These are phyloP conservation scores for Epizoanthus ramosus DNA, from an alignment of 92 coral and sea anemone genomes.

Conservation along the genomic window DNA sequence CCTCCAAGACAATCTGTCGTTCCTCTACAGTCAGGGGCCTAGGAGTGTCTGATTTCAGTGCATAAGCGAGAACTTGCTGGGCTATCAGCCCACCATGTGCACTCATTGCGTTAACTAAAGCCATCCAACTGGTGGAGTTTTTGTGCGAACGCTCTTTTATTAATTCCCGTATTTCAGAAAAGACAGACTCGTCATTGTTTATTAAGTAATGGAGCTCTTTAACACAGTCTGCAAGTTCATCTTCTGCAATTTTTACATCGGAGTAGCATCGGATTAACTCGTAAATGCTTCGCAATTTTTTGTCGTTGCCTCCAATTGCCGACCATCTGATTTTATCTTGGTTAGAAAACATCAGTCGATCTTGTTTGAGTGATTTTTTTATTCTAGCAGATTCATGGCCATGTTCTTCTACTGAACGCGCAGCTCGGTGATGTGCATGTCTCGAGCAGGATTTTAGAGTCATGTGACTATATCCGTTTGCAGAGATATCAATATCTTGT, in stretches of 20 bases:
- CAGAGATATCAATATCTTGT: conserved; percentile 82
- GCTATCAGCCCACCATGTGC: conserved; percentile 72
- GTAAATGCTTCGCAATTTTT: conserved; percentile 74
- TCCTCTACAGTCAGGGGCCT: conserved; percentile 79
- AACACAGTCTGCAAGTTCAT: conserved; percentile 81
- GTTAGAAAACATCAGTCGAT: conserved; percentile 67
- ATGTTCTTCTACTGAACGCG: conserved; percentile 41
- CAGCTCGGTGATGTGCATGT: conserved; percentile 33
- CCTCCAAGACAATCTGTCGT: conserved; percentile 72
- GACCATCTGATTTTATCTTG: conserved; percentile 71
- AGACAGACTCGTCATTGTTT: conserved; percentile 55
- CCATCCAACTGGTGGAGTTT: conserved; percentile 87
- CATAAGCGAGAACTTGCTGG: conserved; percentile 77
- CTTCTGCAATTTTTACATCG: conserved; percentile 70
- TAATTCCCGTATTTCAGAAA: conserved; percentile 51
- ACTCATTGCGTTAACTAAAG: conserved; percentile 74
- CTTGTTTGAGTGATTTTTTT: conserved; percentile 58
- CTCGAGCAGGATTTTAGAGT: conserved; percentile 62
- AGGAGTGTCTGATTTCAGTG: conserved; percentile 69
- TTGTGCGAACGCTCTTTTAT: conserved; percentile 76
- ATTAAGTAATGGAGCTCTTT: conserved; percentile 83
- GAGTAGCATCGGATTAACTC: conserved; percentile 89
- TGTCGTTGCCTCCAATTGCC: conserved; percentile 65
- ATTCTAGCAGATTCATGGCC: conserved; percentile 10
- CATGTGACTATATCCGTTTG: conserved; percentile 82